Conservation (phyloP, 2,888 invertebrate genomes). For the Tiliacea aurago region DNA sequence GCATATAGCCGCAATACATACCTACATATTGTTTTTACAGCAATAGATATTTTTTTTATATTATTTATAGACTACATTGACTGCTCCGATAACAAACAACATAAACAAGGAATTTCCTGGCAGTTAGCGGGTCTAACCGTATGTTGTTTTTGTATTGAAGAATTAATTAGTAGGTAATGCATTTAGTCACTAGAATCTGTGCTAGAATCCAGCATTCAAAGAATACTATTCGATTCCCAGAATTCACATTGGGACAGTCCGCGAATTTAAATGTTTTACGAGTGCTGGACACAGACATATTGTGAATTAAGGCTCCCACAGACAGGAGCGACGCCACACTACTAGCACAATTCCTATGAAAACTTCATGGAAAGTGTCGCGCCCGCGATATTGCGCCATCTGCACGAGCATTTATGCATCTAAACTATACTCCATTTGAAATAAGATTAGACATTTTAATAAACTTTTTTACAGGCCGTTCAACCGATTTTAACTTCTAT, state of each 20-base stretch:
- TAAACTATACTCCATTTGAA: no score
- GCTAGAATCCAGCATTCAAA: not conserved
- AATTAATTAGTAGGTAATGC: not conserved
- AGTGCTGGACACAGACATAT: not conserved
- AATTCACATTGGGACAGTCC: not conserved
- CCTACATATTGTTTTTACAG: constrained; percentile 1
- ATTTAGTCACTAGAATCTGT: not conserved
- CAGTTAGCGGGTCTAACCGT: not conserved
- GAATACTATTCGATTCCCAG: not conserved
- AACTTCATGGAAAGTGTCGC: no score
- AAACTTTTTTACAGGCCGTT: no score
- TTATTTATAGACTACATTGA: constrained; percentile 15
- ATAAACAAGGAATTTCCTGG: constrained; percentile 37
- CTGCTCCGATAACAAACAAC: constrained; percentile 20
- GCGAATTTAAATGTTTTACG: not conserved
- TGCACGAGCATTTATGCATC: not conserved
- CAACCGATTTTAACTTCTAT: no score
- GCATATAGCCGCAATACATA: not conserved
- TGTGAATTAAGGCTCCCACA: not conserved
- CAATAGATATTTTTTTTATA: not conserved
- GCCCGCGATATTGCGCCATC: no score
- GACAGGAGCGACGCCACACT: no score
- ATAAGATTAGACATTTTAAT: no score
- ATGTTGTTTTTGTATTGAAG: constrained; percentile 2
- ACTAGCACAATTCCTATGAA: no score